phyloP scores from a whole-genome alignment of 2,888 invertebrate species.

The Drosophila suboccidentalis region DNA sequence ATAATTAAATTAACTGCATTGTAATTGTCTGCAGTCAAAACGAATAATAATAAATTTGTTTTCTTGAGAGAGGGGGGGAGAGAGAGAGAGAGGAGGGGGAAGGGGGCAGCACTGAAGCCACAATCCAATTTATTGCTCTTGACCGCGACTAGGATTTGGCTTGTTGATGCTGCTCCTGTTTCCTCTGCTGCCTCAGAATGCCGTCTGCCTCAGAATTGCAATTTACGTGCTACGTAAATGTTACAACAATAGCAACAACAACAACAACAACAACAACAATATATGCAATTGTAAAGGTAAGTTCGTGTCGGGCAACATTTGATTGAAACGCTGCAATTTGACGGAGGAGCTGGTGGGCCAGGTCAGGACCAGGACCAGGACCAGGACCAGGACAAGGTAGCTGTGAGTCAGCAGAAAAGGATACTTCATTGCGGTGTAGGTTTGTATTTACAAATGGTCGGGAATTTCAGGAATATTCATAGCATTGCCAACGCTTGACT shows the following conservation, averaged over 20 bases:
- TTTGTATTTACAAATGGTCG: constrained; percentile 31
- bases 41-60: constrained; percentile 59
- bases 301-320: constrained; percentile 49
- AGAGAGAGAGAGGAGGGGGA: no score
- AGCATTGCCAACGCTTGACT: constrained; percentile 65
- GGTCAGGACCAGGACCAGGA: no score
- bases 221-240: constrained; percentile 72
- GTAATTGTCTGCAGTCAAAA: constrained; percentile 52
- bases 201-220: constrained; percentile 60
- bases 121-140: constrained; percentile 76
- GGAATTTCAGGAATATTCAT: constrained; percentile 71
- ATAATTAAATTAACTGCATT: constrained; percentile 64
- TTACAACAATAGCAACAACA: constrained; percentile 36
- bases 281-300: constrained; percentile 38
- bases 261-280: constrained; percentile 25
- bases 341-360: neutral
- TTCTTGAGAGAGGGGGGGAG: constrained; percentile 12
- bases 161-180: constrained; percentile 34
- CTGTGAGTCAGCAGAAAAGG: constrained; percentile 18
- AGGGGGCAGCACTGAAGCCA: constrained; percentile 17
- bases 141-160: constrained; percentile 67
- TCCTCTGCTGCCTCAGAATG: constrained; percentile 9
- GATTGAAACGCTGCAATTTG: constrained; percentile 70
- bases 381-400: no score
- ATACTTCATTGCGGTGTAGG: constrained; percentile 35